Base-by-base conservation (phyloP, 2,113 vertebrate genomes). In the Chunga burmeisteri region DNA sequence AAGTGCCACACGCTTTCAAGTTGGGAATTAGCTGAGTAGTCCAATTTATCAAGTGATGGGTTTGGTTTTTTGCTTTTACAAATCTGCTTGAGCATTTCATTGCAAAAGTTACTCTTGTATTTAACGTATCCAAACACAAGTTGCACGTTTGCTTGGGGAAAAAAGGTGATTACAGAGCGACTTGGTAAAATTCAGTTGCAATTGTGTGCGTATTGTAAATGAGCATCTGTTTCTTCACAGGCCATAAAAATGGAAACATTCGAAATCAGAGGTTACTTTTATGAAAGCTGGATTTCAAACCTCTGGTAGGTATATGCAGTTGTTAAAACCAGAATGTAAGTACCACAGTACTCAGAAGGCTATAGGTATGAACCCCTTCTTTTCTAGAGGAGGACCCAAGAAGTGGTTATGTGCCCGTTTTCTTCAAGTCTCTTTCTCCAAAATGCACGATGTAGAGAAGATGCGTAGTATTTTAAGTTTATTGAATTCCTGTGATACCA, bases 1-100 rank as follows among this genome's bases (percentile, higher is more conserved):
- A 83, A 80, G 79, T 40, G 87, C 92, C 85, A 49, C 74, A 5
- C 0, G 7, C 88, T 95, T 92, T 96, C 80, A 92, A 95, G 75
- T 79, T 56, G n/a, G 61, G 34, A 83, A 88, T 1, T 65, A 92
- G 93, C 94, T 89, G 90, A 96, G 87, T 16, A 13, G 63, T 55
- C 38, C 56, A 63, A 29, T 94, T 96, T 82, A 7, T 23, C 77
- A 55, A 63, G 81, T 17, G 47, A 14, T 56, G 52, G 58, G 19
- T 61, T 85, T 18, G 22, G 5, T 26, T 26, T 46, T 67, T n/a
- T 66, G 62, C 47, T 58, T 77, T 81, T 78, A 44, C 22, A 26
- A 66, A 73, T 42, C 22, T 71, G 15, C 68, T n/a, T 55, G 80
- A 55, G 65, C 53, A 29, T 22, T 27, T 44, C 22, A 26, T 25